phyloP scores from a whole-genome alignment of 1,140 invertebrate species.

The Cherax destructor region DNA sequence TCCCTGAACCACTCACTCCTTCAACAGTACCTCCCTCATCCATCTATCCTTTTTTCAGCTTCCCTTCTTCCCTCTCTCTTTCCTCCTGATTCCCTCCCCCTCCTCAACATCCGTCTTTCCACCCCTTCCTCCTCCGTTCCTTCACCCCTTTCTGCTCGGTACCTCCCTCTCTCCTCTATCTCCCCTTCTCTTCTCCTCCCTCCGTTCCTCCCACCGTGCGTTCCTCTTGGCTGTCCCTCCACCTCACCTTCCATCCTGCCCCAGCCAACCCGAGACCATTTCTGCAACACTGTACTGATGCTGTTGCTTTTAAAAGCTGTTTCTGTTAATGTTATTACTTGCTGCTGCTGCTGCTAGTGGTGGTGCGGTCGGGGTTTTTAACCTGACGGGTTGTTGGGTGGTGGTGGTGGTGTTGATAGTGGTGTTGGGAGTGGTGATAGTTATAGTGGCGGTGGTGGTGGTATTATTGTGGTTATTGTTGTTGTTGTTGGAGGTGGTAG shows the following conservation, averaged over 20 bases:
- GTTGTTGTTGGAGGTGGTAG: too few species aligned
- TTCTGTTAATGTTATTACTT: not conserved
- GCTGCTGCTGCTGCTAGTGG: not conserved
- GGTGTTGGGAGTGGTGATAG: too few species aligned
- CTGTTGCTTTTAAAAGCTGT: too few species aligned
- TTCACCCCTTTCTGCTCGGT: not conserved
- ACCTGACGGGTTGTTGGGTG: not conserved
- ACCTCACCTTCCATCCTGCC: not conserved
- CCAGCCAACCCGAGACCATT: too few species aligned
- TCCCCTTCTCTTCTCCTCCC: not conserved
- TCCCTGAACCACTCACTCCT: not conserved
- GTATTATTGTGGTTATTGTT: too few species aligned
- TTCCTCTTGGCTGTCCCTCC: too few species aligned
- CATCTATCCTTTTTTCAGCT: not conserved
- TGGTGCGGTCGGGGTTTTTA: not conserved
- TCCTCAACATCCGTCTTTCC: not conserved
- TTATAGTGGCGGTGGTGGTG: too few species aligned
- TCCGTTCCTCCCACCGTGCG: not conserved
- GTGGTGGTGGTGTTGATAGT: too few species aligned
- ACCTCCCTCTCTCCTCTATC: too few species aligned
- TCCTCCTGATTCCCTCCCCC: not conserved
- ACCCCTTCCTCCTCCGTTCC: not conserved
- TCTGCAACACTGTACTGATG: too few species aligned
- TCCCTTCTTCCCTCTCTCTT: not conserved
- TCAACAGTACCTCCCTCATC: not conserved